Conservation (phyloP, 2,888 invertebrate species). For the Aphodius sticticus region DNA sequence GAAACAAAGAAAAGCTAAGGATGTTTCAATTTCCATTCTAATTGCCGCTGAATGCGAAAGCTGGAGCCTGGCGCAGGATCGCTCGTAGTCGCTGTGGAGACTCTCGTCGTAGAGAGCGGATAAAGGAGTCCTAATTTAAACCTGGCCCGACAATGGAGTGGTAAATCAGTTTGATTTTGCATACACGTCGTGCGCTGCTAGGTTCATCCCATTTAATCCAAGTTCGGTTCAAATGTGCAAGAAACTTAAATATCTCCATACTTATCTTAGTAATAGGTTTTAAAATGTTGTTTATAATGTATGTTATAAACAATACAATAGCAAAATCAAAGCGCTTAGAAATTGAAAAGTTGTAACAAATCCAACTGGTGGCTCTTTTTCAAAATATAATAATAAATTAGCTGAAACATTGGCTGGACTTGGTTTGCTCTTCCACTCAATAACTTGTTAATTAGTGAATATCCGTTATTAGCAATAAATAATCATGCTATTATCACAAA, state of each 20-base stretch:
- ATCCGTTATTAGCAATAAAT: too few species aligned
- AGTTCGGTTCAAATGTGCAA: not conserved
- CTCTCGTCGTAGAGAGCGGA: conserved; percentile 16
- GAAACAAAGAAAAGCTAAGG: conserved; percentile 39
- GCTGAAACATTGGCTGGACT: too few species aligned
- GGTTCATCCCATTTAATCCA: not conserved
- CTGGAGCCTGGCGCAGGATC: conserved; percentile 28
- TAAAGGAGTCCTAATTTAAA: conserved; percentile 37
- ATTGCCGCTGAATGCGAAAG: conserved; percentile 47
- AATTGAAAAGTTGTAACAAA: too few species aligned
- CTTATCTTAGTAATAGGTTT: too few species aligned
- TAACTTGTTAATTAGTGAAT: too few species aligned
- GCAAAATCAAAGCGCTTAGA: too few species aligned
- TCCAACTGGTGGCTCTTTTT: too few species aligned
- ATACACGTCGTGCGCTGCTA: conserved; percentile 33
- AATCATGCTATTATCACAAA: too few species aligned
- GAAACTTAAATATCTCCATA: not conserved
- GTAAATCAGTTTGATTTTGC: conserved; percentile 39
- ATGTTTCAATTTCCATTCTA: conserved; percentile 47
- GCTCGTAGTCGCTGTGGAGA: not conserved
- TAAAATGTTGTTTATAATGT: too few species aligned
- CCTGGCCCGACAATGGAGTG: conserved; percentile 38
- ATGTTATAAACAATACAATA: too few species aligned
- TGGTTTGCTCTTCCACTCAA: too few species aligned
- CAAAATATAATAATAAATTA: too few species aligned